These are phyloP conservation scores for Brachylomia viminalis DNA, from an alignment of 2,888 invertebrate species.

Conservation along the genomic window DNA sequence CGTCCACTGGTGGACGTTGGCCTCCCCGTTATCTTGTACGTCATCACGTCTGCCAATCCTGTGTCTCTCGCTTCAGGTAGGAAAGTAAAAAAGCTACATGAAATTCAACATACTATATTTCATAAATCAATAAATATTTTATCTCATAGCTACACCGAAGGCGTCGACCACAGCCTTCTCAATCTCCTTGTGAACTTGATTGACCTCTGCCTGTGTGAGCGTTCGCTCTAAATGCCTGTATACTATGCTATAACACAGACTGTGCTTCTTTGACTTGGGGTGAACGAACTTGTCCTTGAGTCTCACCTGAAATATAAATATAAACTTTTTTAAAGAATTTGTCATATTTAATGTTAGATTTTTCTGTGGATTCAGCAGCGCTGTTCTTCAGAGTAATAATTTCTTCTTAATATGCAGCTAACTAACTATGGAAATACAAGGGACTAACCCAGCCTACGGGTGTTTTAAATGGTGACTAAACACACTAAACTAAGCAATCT, in stretches of 20 bases:
- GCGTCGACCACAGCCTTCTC: slow-evolving; percentile 87
- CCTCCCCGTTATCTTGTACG: neutral
- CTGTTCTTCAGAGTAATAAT: neutral
- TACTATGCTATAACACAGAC: slow-evolving; percentile 97
- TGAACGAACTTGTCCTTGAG: slow-evolving; percentile 96
- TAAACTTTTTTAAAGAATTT: neutral
- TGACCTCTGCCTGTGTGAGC: slow-evolving; percentile 96
- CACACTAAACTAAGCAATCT: neutral
- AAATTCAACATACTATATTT: slow-evolving; percentile 53
- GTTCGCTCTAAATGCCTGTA: slow-evolving; percentile 98
- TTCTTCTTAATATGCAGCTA: too few relatives aligned
- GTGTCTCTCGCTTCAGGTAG: neutral
- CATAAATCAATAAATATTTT: slow-evolving; percentile 59
- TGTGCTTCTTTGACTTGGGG: slow-evolving; percentile 95
- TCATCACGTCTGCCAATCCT: neutral
- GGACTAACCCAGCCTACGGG: neutral
- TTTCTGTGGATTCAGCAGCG: neutral
- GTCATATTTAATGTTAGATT: neutral
- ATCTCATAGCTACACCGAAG: slow-evolving; percentile 84
- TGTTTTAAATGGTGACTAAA: neutral
- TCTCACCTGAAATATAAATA: slow-evolving; percentile 90
- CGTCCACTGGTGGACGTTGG: neutral
- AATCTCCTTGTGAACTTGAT: slow-evolving; percentile 94
- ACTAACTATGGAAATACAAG: too few relatives aligned
- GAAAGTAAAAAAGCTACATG: neutral